Conservation (phyloP, 2,113 vertebrate species). For the Leptosomus discolor region DNA sequence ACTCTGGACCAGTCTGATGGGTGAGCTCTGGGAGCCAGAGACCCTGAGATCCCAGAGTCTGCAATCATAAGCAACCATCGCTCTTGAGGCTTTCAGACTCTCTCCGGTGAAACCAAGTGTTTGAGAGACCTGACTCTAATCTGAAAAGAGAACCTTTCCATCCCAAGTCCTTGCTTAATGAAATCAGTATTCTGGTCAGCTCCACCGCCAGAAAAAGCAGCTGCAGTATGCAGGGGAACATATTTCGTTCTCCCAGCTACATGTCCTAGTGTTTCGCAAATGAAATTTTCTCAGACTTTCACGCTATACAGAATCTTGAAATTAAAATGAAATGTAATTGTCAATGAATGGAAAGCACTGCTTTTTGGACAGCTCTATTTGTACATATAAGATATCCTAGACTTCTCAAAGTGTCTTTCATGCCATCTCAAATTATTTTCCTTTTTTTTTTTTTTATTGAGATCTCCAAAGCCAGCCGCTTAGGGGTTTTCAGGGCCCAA, state of each 20-base stretch:
- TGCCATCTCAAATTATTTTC: not conserved
- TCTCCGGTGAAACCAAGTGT: not conserved
- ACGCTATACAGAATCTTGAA: not conserved
- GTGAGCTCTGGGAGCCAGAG: not conserved
- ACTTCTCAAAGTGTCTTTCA: not conserved
- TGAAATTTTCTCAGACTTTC: slow-evolving; percentile 13
- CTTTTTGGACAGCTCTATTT: not conserved
- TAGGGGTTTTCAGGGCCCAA: not conserved
- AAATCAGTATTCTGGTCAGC: slow-evolving; percentile 39
- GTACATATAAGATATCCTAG: not conserved
- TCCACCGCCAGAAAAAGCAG: not conserved
- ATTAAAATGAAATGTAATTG: slow-evolving; percentile 20
- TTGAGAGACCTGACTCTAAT: not conserved
- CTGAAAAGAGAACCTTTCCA: not conserved
- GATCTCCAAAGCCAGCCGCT: slow-evolving; percentile 19
- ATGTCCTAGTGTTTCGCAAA: not conserved
- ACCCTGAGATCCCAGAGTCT: not conserved
- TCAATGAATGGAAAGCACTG: not conserved
- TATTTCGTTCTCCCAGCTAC: not conserved
- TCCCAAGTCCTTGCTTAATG: not conserved
- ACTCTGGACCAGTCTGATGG: fast-evolving
- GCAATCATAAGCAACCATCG: fast-evolving
- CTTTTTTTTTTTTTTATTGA: not conserved
- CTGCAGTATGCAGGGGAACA: not conserved
- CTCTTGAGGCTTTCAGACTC: not conserved